Percentiles rank a stretch among this genome's conserved stretches.
Conservation (phyloP, 2,797 vertebrate genomes). For the Myiothlypis coronata region DNA sequence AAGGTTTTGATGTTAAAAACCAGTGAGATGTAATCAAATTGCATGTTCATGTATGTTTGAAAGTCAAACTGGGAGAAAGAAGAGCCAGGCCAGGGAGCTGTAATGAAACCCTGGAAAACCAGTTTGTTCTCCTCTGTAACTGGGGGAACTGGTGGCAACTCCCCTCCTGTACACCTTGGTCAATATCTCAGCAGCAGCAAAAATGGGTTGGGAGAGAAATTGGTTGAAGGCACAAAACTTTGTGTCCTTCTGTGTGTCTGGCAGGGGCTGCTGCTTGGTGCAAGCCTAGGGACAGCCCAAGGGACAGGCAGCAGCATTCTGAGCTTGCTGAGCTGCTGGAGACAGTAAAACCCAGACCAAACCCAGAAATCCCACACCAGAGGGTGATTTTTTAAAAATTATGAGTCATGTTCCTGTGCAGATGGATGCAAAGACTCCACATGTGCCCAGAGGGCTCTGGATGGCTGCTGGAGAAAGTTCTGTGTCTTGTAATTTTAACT, state of each 20-base stretch:
- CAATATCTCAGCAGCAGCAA: neutral
- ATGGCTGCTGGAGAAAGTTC: neutral
- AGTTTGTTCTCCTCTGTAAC: fast-evolving
- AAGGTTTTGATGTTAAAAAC: neutral
- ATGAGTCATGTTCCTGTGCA: neutral
- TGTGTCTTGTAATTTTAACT: neutral
- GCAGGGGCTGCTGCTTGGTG: neutral
- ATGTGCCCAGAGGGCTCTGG: neutral
- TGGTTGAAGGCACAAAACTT: neutral
- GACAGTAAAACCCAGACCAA: neutral
- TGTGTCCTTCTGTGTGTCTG: fast-evolving
- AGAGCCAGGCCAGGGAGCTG: neutral
- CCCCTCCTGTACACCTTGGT: neutral
- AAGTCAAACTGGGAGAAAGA: neutral
- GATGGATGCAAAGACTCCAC: neutral
- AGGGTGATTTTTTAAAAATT: neutral
- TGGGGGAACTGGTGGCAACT: neutral
- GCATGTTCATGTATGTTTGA: neutral
- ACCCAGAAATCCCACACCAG: neutral
- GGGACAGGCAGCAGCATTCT: neutral
- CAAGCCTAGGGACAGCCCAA: neutral
- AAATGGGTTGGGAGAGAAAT: fast-evolving
- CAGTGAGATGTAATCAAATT: neutral
- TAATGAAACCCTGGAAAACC: neutral
- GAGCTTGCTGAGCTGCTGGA: neutral